Evolutionary conservation across 2,113 vertebrate genomes (phyloP).

Genomic region (Megaptera novaeangliae): DNA sequence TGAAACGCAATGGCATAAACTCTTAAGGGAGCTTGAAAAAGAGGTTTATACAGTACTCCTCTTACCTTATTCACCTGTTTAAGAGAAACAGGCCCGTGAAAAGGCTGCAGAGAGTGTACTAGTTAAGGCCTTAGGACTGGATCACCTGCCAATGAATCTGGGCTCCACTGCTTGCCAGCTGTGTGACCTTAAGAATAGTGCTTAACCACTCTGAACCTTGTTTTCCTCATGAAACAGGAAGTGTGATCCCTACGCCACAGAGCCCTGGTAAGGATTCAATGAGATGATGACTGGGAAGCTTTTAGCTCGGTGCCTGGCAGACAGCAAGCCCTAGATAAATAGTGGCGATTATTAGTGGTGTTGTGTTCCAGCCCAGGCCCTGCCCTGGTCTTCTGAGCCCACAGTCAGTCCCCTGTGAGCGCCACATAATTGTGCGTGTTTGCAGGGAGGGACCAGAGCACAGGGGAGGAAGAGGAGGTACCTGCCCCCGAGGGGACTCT

Average conservation of each 20-base stretch:
- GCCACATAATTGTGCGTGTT: not conserved
- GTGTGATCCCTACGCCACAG: not conserved
- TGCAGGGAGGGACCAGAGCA: not conserved
- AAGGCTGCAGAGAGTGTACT: not conserved
- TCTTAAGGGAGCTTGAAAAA: not conserved
- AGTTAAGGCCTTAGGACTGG: not conserved
- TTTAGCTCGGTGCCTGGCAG: not conserved
- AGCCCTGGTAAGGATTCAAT: not conserved
- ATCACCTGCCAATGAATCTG: not conserved
- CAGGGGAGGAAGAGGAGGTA: not conserved
- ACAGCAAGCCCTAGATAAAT: not conserved
- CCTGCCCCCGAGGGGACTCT: not conserved
- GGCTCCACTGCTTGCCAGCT: not conserved
- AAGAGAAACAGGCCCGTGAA: not conserved
- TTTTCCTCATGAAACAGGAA: not conserved
- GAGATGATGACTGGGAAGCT: not conserved
- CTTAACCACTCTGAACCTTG: not conserved
- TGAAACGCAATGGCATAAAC: not conserved
- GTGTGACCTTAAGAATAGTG: not conserved
- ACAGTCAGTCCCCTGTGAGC: conserved; percentile 26
- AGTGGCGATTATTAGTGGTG: not conserved
- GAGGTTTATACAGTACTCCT: not conserved
- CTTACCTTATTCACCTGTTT: not conserved
- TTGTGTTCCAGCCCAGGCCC: not conserved
- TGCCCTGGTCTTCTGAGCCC: not conserved